Conservation (phyloP, 2,113 vertebrate species). For the Oostethus manadensis region DNA sequence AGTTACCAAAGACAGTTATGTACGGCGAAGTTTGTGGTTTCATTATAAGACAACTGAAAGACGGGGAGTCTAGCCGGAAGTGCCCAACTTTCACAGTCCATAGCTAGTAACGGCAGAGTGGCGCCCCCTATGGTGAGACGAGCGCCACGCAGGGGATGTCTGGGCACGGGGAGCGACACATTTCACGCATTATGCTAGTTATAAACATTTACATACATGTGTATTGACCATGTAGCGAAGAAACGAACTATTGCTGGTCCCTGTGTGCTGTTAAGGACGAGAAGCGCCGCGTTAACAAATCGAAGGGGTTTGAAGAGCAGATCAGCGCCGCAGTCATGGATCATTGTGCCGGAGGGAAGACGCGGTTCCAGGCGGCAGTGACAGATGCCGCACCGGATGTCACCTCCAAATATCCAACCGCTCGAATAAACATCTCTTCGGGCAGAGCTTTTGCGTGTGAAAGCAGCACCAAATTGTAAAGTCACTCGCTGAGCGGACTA, state of each 20-base stretch:
- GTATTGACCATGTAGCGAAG: no score
- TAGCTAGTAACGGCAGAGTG: constrained; percentile 11
- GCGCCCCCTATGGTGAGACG: constrained; percentile 46
- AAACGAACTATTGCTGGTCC: no score
- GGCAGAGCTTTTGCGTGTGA: not conserved
- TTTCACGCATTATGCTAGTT: not conserved
- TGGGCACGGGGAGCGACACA: not conserved
- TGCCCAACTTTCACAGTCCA: constrained; percentile 29
- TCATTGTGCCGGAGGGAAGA: not conserved
- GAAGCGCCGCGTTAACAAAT: not conserved
- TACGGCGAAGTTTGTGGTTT: constrained; percentile 6
- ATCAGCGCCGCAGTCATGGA: not conserved
- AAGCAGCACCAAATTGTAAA: constrained; percentile 9
- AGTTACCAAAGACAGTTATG: not conserved
- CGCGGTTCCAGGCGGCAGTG: not conserved
- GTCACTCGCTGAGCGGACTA: not conserved
- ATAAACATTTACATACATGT: not conserved
- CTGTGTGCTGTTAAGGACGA: no score
- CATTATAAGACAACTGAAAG: not conserved
- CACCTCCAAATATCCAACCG: not conserved
- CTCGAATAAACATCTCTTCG: not conserved
- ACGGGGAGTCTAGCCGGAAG: constrained; percentile 2
- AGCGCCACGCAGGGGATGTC: not conserved
- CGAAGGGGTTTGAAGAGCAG: not conserved
- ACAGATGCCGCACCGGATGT: constrained; percentile 19